Percentiles rank a stretch among this genome's conserved stretches.
These are phyloP conservation scores for Limanda limanda DNA, from an alignment of 2,113 vertebrate genomes.

Conservation along the genomic window DNA sequence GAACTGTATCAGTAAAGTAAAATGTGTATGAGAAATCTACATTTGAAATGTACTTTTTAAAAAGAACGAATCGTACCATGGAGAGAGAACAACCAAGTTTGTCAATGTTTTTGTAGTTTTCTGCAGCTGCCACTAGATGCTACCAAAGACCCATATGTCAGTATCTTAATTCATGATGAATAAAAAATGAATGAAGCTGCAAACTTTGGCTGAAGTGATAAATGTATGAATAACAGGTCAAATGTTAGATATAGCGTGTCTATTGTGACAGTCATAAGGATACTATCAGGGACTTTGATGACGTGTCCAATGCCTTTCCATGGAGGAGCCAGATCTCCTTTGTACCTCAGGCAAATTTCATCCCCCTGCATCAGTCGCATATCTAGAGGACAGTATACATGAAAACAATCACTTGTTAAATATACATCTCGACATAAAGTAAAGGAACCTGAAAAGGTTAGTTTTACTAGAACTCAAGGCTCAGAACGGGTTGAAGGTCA, in stretches of 20 bases:
- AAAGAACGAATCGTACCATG: too few relatives aligned
- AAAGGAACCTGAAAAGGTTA: too few relatives aligned
- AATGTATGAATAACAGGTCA: background rate
- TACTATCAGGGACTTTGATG: slow-evolving; percentile 98
- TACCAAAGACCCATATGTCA: slow-evolving; percentile 13
- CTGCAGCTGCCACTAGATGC: slow-evolving; percentile 35
- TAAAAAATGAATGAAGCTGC: background rate
- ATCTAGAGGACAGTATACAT: slow-evolving; percentile 76
- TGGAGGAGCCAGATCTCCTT: slow-evolving; percentile 91
- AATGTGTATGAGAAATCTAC: background rate
- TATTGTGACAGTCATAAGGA: slow-evolving; percentile 78
- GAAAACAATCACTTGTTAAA: background rate
- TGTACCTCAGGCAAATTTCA: slow-evolving; percentile 95
- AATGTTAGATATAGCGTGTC: background rate
- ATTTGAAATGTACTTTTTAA: background rate
- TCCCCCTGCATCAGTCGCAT: slow-evolving; percentile 98
- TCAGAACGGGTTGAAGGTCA: background rate
- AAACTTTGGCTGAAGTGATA: background rate
- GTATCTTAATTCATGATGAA: background rate
- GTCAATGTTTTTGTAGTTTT: slow-evolving; percentile 35
- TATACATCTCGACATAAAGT: too few relatives aligned
- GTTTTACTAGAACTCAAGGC: background rate
- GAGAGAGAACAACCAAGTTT: background rate
- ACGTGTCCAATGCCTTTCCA: slow-evolving; percentile 97
- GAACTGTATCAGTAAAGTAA: too few relatives aligned